A percentile compares a stretch with the other conserved stretches of the same genome.
These are phyloP conservation scores for Elanus axillaris DNA, from an alignment of 2,113 vertebrate genomes.

Conservation along the genomic window DNA sequence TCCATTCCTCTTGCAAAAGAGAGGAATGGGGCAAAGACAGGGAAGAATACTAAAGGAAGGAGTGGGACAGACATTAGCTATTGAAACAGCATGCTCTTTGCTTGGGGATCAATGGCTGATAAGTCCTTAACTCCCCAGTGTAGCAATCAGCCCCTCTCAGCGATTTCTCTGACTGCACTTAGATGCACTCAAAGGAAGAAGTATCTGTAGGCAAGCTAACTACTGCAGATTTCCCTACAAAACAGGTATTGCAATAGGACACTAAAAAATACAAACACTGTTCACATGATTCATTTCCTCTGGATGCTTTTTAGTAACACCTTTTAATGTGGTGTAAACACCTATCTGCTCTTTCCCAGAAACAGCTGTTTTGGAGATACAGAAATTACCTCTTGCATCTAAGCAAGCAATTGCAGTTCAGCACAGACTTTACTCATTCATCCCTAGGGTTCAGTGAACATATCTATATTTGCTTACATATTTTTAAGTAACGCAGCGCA, in stretches of 20 bases:
- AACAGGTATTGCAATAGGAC: not conserved
- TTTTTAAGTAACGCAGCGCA: not conserved
- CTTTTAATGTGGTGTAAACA: not conserved
- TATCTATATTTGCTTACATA: not conserved
- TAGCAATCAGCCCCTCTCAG: not conserved
- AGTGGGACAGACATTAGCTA: not conserved
- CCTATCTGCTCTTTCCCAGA: not conserved
- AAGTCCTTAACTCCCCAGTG: not conserved
- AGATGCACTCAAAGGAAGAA: not conserved
- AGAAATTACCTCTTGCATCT: not conserved
- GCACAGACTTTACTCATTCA: not conserved
- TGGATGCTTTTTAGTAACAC: not conserved
- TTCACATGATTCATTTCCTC: not conserved
- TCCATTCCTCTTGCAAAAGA: not conserved
- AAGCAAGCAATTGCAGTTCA: not conserved
- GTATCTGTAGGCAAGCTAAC: not conserved
- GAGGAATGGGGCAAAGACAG: not conserved
- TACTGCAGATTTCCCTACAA: not conserved
- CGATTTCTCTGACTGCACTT: not conserved
- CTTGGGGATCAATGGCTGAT: not conserved
- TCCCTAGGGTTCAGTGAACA: not conserved
- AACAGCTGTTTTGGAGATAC: not conserved
- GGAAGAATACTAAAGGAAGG: not conserved
- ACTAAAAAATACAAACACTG: not conserved
- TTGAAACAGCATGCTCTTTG: not conserved